phyloP scores from a whole-genome alignment of 2,113 vertebrate genomes.

The Engystomops pustulosus region DNA sequence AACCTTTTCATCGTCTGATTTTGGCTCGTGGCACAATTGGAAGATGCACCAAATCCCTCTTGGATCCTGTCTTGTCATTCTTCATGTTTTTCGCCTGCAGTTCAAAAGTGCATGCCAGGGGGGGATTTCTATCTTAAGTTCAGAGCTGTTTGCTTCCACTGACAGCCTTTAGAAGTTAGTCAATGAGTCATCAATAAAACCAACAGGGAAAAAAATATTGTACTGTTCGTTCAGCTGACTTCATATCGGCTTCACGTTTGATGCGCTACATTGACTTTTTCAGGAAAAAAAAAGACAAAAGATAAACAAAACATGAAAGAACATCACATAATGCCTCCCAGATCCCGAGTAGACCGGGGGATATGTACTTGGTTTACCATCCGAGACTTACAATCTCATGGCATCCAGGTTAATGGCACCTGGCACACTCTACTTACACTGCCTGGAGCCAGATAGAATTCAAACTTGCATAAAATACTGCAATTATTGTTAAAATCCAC shows the following conservation, averaged over 20 bases:
- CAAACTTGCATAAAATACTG: neutral
- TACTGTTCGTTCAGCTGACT: constrained; percentile 31
- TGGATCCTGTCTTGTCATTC: constrained; percentile 46
- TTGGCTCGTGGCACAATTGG: constrained; percentile 35
- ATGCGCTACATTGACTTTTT: neutral
- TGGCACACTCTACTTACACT: neutral
- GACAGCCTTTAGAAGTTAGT: constrained; percentile 45
- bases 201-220: constrained; percentile 38
- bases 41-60: constrained; percentile 38
- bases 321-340: neutral
- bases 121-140: constrained; percentile 53
- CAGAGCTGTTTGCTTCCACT: constrained; percentile 48
- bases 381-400: neutral
- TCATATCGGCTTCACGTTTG: neutral
- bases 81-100: constrained; percentile 51
- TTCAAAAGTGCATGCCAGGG: constrained; percentile 37
- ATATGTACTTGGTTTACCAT: neutral
- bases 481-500: neutral
- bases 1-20: constrained; percentile 49
- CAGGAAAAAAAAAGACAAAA: neutral
- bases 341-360: neutral
- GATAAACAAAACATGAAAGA: constrained; percentile 1
- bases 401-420: constrained; percentile 17
- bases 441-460: neutral
- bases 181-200: constrained; percentile 50